Percentiles rank a stretch among this genome's conserved stretches.
Evolutionary conservation across 2,113 vertebrate genomes (phyloP).

Genomic region (Hydrochoerus hydrochaeris): DNA sequence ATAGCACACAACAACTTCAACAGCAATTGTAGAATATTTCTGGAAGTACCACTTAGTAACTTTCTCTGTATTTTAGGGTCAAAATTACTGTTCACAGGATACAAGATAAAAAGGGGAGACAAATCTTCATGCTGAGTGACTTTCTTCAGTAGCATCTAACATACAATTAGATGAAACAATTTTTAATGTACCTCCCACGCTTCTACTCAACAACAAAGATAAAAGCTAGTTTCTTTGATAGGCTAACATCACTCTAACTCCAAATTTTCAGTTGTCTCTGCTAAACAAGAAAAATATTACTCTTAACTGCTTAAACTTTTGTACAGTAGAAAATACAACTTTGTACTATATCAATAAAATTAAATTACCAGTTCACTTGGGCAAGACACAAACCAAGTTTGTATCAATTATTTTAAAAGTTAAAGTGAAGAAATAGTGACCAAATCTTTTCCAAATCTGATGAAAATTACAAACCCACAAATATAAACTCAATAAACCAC

Average conservation of each 20-base stretch:
- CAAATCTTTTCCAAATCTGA: background rate
- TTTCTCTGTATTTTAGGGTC: background rate
- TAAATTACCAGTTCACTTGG: background rate
- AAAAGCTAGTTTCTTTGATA: background rate
- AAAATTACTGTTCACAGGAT: background rate
- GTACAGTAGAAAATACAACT: background rate
- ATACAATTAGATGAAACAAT: background rate
- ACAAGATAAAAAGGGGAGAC: background rate
- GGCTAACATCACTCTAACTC: background rate
- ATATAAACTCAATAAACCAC: background rate
- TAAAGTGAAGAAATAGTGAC: background rate
- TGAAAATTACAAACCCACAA: conserved; percentile 1
- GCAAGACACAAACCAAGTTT: background rate
- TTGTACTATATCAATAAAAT: background rate
- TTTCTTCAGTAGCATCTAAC: background rate
- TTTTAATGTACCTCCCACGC: background rate
- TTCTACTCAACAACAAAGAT: background rate
- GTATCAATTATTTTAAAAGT: background rate
- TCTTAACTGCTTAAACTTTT: background rate
- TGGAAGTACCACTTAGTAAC: background rate
- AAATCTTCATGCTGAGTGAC: background rate
- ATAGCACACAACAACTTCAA: background rate
- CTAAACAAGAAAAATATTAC: background rate
- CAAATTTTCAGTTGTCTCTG: background rate
- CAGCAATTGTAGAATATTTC: background rate